Conservation (phyloP, 2,888 invertebrate genomes). For the Drosophila demipolita region DNA sequence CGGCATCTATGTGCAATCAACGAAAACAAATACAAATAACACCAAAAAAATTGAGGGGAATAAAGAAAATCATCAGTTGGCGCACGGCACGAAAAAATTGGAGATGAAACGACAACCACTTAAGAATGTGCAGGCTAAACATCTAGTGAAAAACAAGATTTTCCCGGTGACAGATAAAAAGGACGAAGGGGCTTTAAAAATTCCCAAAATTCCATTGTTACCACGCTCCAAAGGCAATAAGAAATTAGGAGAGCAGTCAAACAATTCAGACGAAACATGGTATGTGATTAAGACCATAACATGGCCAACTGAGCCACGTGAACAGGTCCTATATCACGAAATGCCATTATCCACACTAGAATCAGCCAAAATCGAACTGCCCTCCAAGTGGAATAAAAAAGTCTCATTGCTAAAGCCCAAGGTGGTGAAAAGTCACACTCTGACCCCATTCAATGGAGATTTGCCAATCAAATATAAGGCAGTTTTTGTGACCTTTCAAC, state of each 20-base stretch:
- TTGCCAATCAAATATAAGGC: slow-evolving; percentile 81
- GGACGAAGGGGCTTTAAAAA: neutral
- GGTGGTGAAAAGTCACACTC: slow-evolving; percentile 54
- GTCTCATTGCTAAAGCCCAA: slow-evolving; percentile 71
- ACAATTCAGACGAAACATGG: slow-evolving; percentile 77
- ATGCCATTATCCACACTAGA: slow-evolving; percentile 81
- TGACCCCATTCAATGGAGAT: slow-evolving; percentile 79
- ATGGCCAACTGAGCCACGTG: slow-evolving; percentile 31
- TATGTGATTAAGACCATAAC: slow-evolving; percentile 78
- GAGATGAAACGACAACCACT: neutral
- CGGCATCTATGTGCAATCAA: neutral
- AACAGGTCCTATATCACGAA: slow-evolving; percentile 66
- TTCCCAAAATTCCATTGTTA: neutral
- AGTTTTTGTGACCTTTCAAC: slow-evolving; percentile 82
- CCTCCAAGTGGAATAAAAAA: slow-evolving; percentile 81
- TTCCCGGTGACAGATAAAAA: neutral
- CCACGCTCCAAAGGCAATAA: neutral
- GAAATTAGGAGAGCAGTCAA: neutral
- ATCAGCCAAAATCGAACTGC: slow-evolving; percentile 76
- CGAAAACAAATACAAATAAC: neutral
- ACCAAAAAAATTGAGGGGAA: neutral
- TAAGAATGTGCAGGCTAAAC: neutral
- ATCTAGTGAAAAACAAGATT: neutral
- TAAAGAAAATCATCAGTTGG: neutral
- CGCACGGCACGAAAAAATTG: neutral